Percentiles rank a stretch among this genome's conserved stretches.
Conservation (phyloP, 2,113 vertebrate genomes). For the Pachypanchax playfairii region DNA sequence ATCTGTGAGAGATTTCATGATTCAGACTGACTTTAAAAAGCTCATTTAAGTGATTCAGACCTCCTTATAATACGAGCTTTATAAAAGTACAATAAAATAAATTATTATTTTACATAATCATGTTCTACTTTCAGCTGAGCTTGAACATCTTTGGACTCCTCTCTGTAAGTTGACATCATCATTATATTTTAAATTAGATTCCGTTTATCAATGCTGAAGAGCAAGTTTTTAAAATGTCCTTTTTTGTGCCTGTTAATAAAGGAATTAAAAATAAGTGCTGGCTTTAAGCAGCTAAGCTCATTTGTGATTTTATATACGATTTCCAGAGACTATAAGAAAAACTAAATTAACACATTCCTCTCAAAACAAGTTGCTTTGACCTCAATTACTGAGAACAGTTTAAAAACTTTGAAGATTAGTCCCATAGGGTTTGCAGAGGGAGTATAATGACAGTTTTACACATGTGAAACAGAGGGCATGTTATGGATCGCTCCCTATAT, state of each 20-base stretch:
- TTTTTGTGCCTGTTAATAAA: background rate
- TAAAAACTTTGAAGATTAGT: conserved; percentile 15
- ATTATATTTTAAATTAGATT: conserved; percentile 21
- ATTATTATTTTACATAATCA: too few relatives aligned
- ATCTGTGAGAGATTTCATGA: too few relatives aligned
- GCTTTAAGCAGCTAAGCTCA: background rate
- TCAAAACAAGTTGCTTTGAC: conserved; percentile 21
- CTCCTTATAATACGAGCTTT: too few relatives aligned
- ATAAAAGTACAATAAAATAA: too few relatives aligned
- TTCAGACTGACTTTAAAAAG: too few relatives aligned
- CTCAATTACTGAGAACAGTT: background rate
- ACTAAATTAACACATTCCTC: background rate
- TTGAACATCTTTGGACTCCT: conserved; percentile 4
- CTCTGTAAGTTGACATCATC: background rate
- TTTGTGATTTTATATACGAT: background rate
- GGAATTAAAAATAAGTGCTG: background rate
- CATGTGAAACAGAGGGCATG: background rate
- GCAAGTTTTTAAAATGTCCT: background rate
- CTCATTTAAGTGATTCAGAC: too few relatives aligned
- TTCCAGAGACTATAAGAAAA: background rate
- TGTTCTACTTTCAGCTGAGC: conserved; percentile 1
- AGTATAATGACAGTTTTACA: conserved; percentile 7
- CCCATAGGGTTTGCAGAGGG: conserved; percentile 1
- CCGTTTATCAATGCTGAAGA: background rate
- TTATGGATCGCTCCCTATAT: background rate